A percentile compares a stretch with the other conserved stretches of the same genome.
Conservation (phyloP, 2,888 invertebrate genomes). For the Phlogophora meticulosa region DNA sequence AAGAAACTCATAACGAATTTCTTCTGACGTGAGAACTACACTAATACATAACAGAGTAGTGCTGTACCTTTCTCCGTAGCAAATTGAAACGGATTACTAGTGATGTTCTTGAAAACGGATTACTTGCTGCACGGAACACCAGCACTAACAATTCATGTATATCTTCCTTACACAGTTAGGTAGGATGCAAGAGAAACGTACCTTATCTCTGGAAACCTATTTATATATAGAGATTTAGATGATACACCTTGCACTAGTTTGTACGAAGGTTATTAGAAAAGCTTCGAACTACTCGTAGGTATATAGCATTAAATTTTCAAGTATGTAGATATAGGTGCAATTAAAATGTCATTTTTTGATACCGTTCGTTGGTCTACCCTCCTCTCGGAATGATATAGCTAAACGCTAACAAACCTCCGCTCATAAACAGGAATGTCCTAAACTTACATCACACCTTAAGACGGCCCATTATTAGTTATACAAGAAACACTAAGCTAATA, state of each 20-base stretch:
- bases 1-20: not conserved
- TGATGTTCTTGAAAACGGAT: constrained; percentile 41
- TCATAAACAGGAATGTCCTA: constrained; percentile 11
- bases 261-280: no score
- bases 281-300: no score
- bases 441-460: constrained; percentile 28
- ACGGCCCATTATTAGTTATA: constrained; percentile 59
- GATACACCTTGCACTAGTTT: not conserved
- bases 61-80: constrained; percentile 14
- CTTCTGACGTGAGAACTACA: constrained; percentile 2
- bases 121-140: constrained; percentile 11
- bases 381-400: not conserved
- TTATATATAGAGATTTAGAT: not conserved
- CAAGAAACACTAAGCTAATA: constrained; percentile 68
- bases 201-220: constrained; percentile 2
- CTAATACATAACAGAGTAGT: constrained; percentile 18
- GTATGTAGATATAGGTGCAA: no score
- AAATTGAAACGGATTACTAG: constrained; percentile 55
- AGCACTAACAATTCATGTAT: constrained; percentile 29
- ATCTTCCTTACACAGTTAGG: constrained; percentile 9
- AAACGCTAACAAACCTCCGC: not conserved
- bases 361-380: no score
- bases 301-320: no score
- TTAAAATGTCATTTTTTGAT: no score
- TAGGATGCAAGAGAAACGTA: not conserved